These are phyloP conservation scores for Sesia apiformis DNA, from an alignment of 2,888 invertebrate species.

Conservation along the genomic window DNA sequence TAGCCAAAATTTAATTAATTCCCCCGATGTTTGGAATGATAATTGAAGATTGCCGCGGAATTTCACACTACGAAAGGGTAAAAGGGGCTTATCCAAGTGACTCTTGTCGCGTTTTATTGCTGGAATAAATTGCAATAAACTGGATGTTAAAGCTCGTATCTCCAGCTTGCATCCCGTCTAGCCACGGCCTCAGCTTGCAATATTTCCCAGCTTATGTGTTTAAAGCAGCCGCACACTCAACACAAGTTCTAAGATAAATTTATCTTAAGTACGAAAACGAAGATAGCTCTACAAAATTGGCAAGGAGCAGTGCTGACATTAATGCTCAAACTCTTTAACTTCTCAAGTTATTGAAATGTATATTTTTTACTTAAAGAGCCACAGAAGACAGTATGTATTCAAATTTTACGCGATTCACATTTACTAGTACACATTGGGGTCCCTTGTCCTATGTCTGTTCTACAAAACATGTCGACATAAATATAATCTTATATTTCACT, in stretches of 20 bases:
- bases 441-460: no score
- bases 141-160: not conserved
- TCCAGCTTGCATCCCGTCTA: not conserved
- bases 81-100: not conserved
- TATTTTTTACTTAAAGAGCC: no score
- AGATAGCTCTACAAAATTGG: no score
- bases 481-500: no score
- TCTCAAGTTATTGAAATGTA: no score
- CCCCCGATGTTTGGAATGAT: conserved; percentile 41
- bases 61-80: conserved; percentile 28
- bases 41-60: conserved; percentile 48
- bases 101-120: conserved; percentile 1
- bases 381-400: no score
- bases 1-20: conserved; percentile 52
- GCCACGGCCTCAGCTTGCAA: not conserved
- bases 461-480: no score
- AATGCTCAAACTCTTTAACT: no score
- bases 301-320: no score
- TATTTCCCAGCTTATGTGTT: not conserved
- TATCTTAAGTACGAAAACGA: no score
- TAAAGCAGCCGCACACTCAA: not conserved
- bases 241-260: not conserved
- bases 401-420: no score
- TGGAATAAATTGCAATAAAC: conserved; percentile 1
- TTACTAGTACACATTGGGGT: no score